phyloP scores from a whole-genome alignment of 2,113 vertebrate genomes.

The Furnarius figulus region DNA sequence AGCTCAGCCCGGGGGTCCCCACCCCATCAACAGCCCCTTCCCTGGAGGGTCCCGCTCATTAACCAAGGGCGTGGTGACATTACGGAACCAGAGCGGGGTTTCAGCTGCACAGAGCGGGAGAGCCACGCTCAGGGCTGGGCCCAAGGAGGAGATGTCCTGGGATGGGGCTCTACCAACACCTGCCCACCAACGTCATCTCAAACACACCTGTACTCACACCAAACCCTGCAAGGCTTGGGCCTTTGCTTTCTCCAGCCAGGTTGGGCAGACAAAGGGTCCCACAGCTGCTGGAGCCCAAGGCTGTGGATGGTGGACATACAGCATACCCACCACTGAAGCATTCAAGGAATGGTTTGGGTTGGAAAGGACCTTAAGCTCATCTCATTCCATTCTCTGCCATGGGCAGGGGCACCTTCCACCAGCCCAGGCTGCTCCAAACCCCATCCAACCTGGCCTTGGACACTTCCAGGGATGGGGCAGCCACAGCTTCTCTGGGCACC shows the following conservation, averaged over 20 bases:
- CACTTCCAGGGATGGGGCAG: background rate
- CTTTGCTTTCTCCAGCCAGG: background rate
- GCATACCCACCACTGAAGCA: background rate
- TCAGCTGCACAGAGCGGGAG: background rate
- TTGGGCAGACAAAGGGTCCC: background rate
- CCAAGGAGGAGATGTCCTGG: background rate
- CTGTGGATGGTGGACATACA: rapidly evolving
- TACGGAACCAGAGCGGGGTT: background rate
- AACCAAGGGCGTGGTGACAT: background rate
- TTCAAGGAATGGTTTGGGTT: background rate
- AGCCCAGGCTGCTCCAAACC: background rate
- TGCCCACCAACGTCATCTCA: rapidly evolving
- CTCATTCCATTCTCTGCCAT: rapidly evolving
- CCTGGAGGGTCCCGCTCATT: background rate
- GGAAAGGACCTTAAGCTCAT: background rate
- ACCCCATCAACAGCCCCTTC: background rate
- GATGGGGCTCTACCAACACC: background rate
- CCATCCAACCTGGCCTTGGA: rapidly evolving
- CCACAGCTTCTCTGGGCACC: background rate
- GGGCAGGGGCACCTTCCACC: background rate
- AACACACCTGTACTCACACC: rapidly evolving
- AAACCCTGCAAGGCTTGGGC: rapidly evolving
- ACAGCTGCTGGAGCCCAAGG: rapidly evolving
- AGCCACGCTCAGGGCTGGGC: background rate
- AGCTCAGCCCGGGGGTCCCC: slow-evolving; percentile 21